Evolutionary conservation across 2,113 vertebrate species (phyloP).

Genomic region (Sinocyclocheilus anophthalmus): DNA sequence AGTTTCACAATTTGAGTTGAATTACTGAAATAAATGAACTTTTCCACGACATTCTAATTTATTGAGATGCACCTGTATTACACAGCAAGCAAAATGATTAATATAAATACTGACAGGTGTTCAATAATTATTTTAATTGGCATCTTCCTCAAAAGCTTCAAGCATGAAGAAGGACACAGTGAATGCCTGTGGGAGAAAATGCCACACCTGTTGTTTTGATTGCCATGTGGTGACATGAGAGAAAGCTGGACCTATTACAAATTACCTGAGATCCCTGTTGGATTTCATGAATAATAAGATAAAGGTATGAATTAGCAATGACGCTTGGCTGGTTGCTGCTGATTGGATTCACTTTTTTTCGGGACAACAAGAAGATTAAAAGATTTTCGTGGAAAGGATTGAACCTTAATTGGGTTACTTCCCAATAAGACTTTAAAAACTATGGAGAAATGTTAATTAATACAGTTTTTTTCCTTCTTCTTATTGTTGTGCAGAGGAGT

Average conservation of each 20-base stretch:
- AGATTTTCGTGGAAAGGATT: background rate
- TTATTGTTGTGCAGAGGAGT: background rate
- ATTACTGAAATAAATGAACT: no score
- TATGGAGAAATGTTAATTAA: background rate
- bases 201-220: conserved; percentile 49
- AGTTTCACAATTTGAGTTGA: no score
- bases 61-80: no score
- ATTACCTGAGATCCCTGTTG: conserved; percentile 26
- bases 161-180: background rate
- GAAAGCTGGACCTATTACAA: conserved; percentile 22
- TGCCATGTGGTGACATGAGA: conserved; percentile 41
- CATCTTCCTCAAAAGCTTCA: conserved; percentile 3
- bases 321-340: background rate
- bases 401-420: conserved; percentile 35
- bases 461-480: background rate
- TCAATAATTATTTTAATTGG: conserved; percentile 14
- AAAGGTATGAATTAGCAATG: conserved; percentile 39
- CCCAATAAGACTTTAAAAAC: background rate
- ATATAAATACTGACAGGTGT: conserved; percentile 48
- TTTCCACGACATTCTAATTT: no score
- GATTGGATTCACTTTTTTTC: background rate
- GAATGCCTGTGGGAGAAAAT: background rate
- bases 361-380: conserved; percentile 39
- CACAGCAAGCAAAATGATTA: conserved; percentile 43
- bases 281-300: conserved; percentile 42